phyloP scores from a whole-genome alignment of 92 coral and sea anemone species.

The Umimayanthus kanabou region DNA sequence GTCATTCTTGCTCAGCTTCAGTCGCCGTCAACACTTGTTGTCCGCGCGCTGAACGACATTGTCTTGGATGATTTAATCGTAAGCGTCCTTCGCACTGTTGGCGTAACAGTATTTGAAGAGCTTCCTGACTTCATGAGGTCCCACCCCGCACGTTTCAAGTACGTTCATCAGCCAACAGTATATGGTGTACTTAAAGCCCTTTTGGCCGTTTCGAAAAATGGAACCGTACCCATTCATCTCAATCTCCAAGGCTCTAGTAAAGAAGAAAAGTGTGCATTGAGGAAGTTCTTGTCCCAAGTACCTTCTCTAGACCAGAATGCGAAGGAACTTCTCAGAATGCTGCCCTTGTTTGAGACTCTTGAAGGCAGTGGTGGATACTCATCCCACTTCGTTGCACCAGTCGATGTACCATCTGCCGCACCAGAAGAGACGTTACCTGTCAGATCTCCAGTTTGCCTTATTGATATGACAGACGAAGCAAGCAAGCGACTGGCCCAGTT shows the following conservation, averaged over 20 bases:
- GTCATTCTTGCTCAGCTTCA: slow-evolving; percentile 51
- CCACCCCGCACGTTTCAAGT: slow-evolving; percentile 35
- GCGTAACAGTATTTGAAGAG: slow-evolving; percentile 46
- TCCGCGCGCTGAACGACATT: slow-evolving; percentile 30
- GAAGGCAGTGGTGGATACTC: slow-evolving; percentile 24
- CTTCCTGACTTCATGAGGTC: slow-evolving; percentile 43
- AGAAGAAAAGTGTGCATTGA: slow-evolving; percentile 50
- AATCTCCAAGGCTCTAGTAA: slow-evolving; percentile 11
- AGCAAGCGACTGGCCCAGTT: slow-evolving; percentile 55
- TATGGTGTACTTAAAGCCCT: slow-evolving; percentile 27
- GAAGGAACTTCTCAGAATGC: slow-evolving; percentile 24
- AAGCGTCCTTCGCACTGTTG: slow-evolving; percentile 21
- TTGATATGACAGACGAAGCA: slow-evolving; percentile 47
- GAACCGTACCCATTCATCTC: background rate
- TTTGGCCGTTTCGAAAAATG: background rate
- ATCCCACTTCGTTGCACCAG: slow-evolving; percentile 55
- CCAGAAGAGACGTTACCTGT: slow-evolving; percentile 53
- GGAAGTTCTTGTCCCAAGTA: slow-evolving; percentile 57
- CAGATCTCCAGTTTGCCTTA: slow-evolving; percentile 31
- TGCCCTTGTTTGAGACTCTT: slow-evolving; percentile 66
- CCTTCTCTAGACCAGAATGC: background rate
- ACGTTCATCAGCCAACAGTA: slow-evolving; percentile 34
- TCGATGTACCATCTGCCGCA: slow-evolving; percentile 41
- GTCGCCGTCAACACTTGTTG: slow-evolving; percentile 53
- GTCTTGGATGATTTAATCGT: slow-evolving; percentile 31